phyloP scores from a whole-genome alignment of 2,888 invertebrate species.

The Parascotia fuliginaria region DNA sequence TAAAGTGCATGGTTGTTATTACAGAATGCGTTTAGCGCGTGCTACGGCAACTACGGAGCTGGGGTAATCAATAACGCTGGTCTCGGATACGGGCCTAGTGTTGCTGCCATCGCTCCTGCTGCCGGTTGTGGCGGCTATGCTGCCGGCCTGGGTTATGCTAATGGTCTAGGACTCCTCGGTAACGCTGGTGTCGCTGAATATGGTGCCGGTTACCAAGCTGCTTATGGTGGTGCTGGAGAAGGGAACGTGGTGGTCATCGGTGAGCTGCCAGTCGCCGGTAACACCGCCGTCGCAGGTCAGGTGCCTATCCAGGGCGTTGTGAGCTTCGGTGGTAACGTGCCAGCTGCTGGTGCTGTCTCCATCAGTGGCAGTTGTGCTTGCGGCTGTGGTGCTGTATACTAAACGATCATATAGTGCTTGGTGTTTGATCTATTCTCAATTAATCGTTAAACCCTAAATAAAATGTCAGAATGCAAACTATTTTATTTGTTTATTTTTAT shows the following conservation, averaged over 20 bases:
- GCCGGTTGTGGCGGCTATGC: background rate
- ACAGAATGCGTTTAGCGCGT: too few relatives aligned
- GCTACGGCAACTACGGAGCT: too few relatives aligned
- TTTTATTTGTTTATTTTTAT: too few relatives aligned
- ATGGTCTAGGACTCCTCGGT: slow-evolving; percentile 6
- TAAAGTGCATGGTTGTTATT: too few relatives aligned
- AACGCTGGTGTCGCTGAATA: too few relatives aligned
- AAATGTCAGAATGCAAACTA: too few relatives aligned
- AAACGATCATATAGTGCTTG: background rate
- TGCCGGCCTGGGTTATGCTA: background rate
- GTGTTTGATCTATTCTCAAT: background rate
- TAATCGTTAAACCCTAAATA: too few relatives aligned
- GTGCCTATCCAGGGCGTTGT: slow-evolving; percentile 50
- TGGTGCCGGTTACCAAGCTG: slow-evolving; percentile 19
- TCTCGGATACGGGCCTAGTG: background rate
- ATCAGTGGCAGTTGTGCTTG: slow-evolving; percentile 42
- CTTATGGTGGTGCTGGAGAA: slow-evolving; percentile 41
- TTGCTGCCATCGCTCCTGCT: background rate
- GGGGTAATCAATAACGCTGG: background rate
- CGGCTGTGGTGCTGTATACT: slow-evolving; percentile 3
- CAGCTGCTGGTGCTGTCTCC: slow-evolving; percentile 48
- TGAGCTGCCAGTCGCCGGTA: slow-evolving; percentile 48
- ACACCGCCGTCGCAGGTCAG: slow-evolving; percentile 44
- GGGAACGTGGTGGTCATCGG: slow-evolving; percentile 47
- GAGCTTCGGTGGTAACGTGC: slow-evolving; percentile 44